phyloP scores from a whole-genome alignment of 1,140 invertebrate species.

The Chironomus striatipennis region DNA sequence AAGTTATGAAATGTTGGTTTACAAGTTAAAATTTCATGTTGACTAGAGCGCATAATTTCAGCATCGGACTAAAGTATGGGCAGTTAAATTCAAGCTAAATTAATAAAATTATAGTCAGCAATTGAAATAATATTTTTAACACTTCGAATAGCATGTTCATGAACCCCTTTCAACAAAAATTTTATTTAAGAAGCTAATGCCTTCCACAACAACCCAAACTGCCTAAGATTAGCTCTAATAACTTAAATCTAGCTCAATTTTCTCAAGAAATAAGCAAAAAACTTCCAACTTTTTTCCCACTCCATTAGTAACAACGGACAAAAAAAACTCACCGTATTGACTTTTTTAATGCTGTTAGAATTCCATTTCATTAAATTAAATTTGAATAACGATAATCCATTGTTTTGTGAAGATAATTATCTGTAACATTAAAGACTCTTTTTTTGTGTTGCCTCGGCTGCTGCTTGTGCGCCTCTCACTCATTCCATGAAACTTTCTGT shows the following conservation, averaged over 20 bases:
- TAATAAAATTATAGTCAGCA: too few relatives aligned
- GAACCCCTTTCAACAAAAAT: background rate
- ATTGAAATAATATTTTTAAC: background rate
- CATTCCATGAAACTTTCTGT: background rate
- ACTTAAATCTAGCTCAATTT: too few relatives aligned
- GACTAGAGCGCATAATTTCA: too few relatives aligned
- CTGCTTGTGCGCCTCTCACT: background rate
- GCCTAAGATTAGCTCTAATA: too few relatives aligned
- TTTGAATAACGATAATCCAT: slow-evolving; percentile 24
- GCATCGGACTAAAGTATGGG: too few relatives aligned
- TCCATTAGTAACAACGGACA: background rate
- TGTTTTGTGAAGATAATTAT: slow-evolving; percentile 22
- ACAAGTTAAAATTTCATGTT: too few relatives aligned
- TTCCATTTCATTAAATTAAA: slow-evolving; percentile 23
- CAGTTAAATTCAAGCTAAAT: too few relatives aligned
- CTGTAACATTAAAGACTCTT: slow-evolving; percentile 14
- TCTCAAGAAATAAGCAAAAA: background rate
- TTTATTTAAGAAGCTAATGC: too few relatives aligned
- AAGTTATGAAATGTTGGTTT: too few relatives aligned
- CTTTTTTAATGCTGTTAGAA: slow-evolving; percentile 16
- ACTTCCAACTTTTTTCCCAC: too few relatives aligned
- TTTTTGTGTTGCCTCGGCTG: background rate
- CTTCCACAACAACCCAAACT: too few relatives aligned
- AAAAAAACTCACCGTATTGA: background rate
- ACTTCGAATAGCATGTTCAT: background rate